phyloP scores from a whole-genome alignment of 2,113 vertebrate genomes.

The Romanogobio albipinnatus region DNA sequence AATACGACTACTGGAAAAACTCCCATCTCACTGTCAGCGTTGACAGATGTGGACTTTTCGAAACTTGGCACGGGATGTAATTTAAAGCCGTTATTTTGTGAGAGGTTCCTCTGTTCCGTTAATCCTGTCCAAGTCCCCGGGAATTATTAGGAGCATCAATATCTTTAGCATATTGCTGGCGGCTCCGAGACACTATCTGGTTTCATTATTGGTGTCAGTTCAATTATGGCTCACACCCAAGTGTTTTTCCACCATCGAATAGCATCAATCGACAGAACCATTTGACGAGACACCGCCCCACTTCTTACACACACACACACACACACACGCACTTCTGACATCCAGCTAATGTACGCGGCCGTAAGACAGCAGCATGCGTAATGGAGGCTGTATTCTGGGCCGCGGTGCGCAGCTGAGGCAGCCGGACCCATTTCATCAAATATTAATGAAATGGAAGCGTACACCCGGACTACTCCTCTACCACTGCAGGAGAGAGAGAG shows the following conservation, averaged over 20 bases:
- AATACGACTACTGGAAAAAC: neutral
- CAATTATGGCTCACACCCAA: conserved; percentile 99
- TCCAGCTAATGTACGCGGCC: conserved; percentile 89
- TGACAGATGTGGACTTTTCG: conserved; percentile 25
- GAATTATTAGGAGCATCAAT: conserved; percentile 99
- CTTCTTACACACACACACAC: conserved; percentile 44
- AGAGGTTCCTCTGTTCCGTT: conserved; percentile 29
- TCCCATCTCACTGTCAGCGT: conserved; percentile 15
- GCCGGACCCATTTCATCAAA: conserved; percentile 99
- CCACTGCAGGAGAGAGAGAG: conserved; percentile 69
- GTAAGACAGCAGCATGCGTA: conserved; percentile 96
- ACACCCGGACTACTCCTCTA: conserved; percentile 91
- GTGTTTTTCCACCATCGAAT: conserved; percentile 97
- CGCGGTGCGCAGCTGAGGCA: conserved; percentile 96
- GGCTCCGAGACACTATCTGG: conserved; percentile 92
- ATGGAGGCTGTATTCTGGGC: conserved; percentile 95
- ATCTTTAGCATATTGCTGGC: conserved; percentile 92
- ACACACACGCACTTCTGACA: neutral
- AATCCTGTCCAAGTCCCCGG: conserved; percentile 72
- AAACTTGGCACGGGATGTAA: conserved; percentile 36
- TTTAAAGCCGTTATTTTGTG: conserved; percentile 53
- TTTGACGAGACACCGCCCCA: conserved; percentile 83
- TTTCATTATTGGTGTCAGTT: conserved; percentile 98
- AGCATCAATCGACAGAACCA: conserved; percentile 95
- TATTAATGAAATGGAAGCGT: conserved; percentile 99